Percentiles rank a stretch among this genome's conserved stretches.
phyloP scores from a whole-genome alignment of 2,113 vertebrate genomes.

The Nipponia nippon region DNA sequence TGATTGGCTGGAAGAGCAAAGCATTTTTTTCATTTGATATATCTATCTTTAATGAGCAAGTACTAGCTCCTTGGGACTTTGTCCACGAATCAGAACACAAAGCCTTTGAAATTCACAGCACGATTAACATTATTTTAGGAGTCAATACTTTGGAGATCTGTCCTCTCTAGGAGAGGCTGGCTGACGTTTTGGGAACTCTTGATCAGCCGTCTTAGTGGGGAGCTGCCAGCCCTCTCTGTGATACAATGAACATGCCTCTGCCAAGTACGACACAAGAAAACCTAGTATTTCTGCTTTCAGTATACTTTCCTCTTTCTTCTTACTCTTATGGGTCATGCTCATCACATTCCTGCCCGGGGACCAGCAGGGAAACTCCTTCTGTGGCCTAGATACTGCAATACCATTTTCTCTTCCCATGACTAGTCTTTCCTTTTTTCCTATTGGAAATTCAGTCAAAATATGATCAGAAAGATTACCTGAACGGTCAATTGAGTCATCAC shows the following conservation, averaged over 20 bases:
- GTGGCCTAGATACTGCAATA: neutral
- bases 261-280: neutral
- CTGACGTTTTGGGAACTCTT: neutral
- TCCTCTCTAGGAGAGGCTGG: neutral
- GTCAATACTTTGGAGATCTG: neutral
- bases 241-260: neutral
- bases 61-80: neutral
- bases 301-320: neutral
- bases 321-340: neutral
- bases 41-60: neutral
- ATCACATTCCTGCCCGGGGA: neutral
- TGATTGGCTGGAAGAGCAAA: neutral
- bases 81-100: neutral
- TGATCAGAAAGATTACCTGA: neutral
- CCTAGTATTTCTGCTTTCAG: neutral
- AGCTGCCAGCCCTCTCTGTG: neutral
- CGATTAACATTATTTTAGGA: neutral
- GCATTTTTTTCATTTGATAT: neutral
- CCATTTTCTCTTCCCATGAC: neutral
- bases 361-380: neutral
- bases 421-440: neutral
- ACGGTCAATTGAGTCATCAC: neutral
- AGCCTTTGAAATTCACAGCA: neutral
- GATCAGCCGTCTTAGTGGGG: neutral
- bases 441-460: neutral